These are phyloP conservation scores for Raphicerus campestris DNA, from an alignment of 2,113 vertebrate genomes.

Conservation along the genomic window DNA sequence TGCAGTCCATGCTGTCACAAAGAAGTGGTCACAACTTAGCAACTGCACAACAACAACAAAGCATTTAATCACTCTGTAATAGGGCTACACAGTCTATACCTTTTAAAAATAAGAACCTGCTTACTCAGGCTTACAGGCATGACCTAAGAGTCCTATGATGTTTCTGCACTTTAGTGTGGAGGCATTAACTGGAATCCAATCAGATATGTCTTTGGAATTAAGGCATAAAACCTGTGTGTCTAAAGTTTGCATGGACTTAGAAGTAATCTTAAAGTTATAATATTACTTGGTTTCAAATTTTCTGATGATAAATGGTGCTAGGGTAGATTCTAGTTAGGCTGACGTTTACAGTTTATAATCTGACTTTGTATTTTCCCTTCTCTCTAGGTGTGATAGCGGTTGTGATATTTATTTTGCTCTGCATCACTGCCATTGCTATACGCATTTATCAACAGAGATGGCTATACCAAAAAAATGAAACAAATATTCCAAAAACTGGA, in stretches of 20 bases:
- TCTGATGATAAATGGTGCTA: not conserved
- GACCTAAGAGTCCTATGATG: not conserved
- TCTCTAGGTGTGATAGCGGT: slow-evolving; percentile 87
- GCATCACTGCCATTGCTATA: slow-evolving; percentile 80
- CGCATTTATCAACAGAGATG: slow-evolving; percentile 84
- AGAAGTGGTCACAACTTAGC: not conserved
- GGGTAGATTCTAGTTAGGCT: not conserved
- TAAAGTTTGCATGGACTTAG: not conserved
- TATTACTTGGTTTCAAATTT: not conserved
- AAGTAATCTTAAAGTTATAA: not conserved
- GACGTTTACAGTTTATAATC: not conserved
- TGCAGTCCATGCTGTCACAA: not conserved
- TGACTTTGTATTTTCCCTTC: not conserved
- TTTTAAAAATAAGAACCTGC: not conserved
- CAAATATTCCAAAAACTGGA: slow-evolving; percentile 80
- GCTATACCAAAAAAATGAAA: slow-evolving; percentile 80
- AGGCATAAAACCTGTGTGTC: not conserved
- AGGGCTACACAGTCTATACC: not conserved
- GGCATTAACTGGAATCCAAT: not conserved
- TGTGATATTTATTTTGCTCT: slow-evolving; percentile 85
- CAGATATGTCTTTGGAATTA: not conserved
- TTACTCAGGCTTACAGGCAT: not conserved
- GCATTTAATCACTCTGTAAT: not conserved
- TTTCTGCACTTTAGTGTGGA: not conserved
- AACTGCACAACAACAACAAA: not conserved